Conservation (phyloP, 2,888 invertebrate species). For the Limnephilus lunatus region DNA sequence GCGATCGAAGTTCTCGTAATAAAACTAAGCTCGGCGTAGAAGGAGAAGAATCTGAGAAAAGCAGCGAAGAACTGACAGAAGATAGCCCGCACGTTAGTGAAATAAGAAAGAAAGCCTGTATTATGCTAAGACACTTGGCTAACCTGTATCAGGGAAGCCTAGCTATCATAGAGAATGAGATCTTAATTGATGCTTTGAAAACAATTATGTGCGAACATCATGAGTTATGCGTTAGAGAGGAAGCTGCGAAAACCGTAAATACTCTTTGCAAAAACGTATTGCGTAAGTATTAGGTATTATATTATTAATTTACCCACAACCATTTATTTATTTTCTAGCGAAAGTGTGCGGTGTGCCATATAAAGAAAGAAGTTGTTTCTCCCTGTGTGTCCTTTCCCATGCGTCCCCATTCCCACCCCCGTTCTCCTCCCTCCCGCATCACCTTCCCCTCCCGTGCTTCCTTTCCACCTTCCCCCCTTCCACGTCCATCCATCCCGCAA, state of each 20-base stretch:
- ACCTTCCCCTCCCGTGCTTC: too few species aligned
- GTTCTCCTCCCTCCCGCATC: too few species aligned
- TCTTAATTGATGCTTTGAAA: slow-evolving; percentile 18
- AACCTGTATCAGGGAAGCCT: slow-evolving; percentile 15
- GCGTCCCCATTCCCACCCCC: too few species aligned
- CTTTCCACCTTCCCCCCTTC: too few species aligned
- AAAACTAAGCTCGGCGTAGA: neutral
- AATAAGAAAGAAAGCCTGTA: slow-evolving; percentile 29
- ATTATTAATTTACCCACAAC: neutral
- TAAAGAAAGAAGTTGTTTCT: too few species aligned
- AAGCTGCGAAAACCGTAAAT: slow-evolving; percentile 18
- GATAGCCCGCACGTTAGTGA: neutral
- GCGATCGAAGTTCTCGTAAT: neutral
- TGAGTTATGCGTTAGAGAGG: neutral
- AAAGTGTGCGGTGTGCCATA: too few species aligned
- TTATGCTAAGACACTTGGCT: neutral
- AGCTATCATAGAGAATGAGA: slow-evolving; percentile 6
- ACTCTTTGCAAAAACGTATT: slow-evolving; percentile 32
- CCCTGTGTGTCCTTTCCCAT: too few species aligned
- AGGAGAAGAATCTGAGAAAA: neutral
- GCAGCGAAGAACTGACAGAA: neutral
- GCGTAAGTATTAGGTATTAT: slow-evolving; percentile 43
- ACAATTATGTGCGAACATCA: slow-evolving; percentile 7
- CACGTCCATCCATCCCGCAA: too few species aligned
- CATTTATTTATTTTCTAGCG: too few species aligned